Percentiles rank a stretch among this genome's conserved stretches.
phyloP scores from a whole-genome alignment of 2,797 vertebrate species.

The Muraenolepis orangiensis region DNA sequence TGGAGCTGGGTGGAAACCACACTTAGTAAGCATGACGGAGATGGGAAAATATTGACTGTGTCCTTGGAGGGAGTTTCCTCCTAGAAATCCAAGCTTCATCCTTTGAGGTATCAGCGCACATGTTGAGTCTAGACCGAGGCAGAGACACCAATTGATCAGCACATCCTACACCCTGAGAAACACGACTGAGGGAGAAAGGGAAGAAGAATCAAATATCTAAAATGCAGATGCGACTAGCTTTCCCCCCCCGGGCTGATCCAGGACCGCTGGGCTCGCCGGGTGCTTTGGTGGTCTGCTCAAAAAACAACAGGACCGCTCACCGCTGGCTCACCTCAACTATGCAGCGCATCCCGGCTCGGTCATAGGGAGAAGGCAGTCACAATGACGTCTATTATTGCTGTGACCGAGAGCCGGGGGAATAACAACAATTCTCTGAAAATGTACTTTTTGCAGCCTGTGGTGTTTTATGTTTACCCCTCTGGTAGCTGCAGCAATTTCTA shows the following conservation, averaged over 20 bases:
- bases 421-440: conserved; percentile 9
- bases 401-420: conserved; percentile 4
- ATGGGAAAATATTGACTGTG: conserved; percentile 72
- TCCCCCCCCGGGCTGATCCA: conserved; percentile 43
- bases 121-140: conserved; percentile 53
- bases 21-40: conserved; percentile 52
- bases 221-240: conserved; percentile 34
- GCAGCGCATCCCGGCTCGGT: conserved; percentile 29
- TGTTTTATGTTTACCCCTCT: conserved; percentile 11
- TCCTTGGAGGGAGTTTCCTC: conserved; percentile 57
- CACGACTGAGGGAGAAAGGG: conserved; percentile 19
- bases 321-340: conserved; percentile 51
- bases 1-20: conserved; percentile 45
- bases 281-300: conserved; percentile 39
- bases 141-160: conserved; percentile 50
- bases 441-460: background rate
- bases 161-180: conserved; percentile 52
- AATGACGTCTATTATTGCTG: conserved; percentile 35
- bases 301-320: conserved; percentile 43
- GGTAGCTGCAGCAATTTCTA: background rate
- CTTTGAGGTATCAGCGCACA: conserved; percentile 67
- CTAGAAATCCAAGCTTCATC: conserved; percentile 61
- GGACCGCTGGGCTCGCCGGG: conserved; percentile 46
- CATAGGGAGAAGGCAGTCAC: conserved; percentile 31
- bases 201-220: background rate